A percentile compares a stretch with the other conserved stretches of the same genome.
Conservation (phyloP, 2,888 invertebrate genomes). For the Chydorus sphaericus region DNA sequence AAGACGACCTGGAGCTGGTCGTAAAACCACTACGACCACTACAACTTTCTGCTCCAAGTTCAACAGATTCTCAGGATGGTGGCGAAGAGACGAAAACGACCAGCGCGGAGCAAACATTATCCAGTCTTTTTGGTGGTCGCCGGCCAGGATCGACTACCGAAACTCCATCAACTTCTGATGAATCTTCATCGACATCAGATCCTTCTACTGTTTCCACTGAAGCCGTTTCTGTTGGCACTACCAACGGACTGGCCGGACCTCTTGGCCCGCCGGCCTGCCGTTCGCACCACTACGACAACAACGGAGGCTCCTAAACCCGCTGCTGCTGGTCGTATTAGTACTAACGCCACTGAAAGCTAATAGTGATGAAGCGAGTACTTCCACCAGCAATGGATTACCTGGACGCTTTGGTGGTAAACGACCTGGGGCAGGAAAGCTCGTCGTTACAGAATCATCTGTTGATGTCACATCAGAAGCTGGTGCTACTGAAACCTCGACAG, state of each 20-base stretch:
- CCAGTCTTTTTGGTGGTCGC: background rate
- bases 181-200: too few species aligned
- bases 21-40: background rate
- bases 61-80: background rate
- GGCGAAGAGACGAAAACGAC: background rate
- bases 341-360: too few species aligned
- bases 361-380: background rate
- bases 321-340: too few species aligned
- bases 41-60: background rate
- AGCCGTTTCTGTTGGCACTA: background rate
- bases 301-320: background rate
- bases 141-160: too few species aligned
- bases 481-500: too few species aligned
- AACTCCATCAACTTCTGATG: too few species aligned
- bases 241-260: background rate
- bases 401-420: background rate
- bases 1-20: too few species aligned
- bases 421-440: too few species aligned
- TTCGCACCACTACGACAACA: background rate
- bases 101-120: too few species aligned
- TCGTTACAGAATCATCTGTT: too few species aligned
- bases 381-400: background rate
- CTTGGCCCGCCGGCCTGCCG: background rate
- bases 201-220: too few species aligned
- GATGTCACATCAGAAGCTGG: too few species aligned